Base-by-base conservation (phyloP, 2,113 vertebrate species). In the Pelodiscus sinensis region DNA sequence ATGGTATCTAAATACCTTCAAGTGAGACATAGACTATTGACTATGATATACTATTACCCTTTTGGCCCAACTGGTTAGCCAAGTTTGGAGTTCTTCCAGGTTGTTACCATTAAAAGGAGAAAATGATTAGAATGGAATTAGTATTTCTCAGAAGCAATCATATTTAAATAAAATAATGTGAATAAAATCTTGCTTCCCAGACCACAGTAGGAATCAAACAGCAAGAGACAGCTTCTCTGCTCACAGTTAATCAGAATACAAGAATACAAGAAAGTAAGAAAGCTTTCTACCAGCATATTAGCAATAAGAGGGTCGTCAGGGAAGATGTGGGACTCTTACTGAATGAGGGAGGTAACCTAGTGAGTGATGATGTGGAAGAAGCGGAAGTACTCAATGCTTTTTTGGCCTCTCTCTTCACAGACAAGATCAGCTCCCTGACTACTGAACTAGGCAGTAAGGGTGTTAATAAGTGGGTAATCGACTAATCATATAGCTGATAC, bases 1-100 rank as follows among this genome's bases (percentile, higher is more conserved):
- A 87, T 0, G 0, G 31, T 5, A 57, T 21, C 1, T 38, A 51
- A 75, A 8, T 81, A 83, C 31, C 44, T 60, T 88, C 87, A 50
- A 24, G 21, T 12, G 84, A 91, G 5, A 8, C 15, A 31, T 21
- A 57, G 38, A 52, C 5, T 51, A 89, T 35, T 62, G 1, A 52
- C 84, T 71, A 27, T 86, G 87, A 92, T 2, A 15, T 65, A 58
- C 13, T 68, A 16, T 68, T 68, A 68, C 31, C 16, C 65, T 56
- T 24, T 38, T 35, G 11, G 10, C 8, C 7, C 22, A 24, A 35
- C 31, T 55, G 22, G 19, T 56, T 80, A 35, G 31, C 11, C 12
- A 56, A 56, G 16, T 65, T 29, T 65, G 62, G 62, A 29, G 6
- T 22, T 55, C 31, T 56, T 81, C 19, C 7, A 13, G 8, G 55